Conservation (phyloP, 2,888 invertebrate species). For the Sinodicranocentrus sp. region DNA sequence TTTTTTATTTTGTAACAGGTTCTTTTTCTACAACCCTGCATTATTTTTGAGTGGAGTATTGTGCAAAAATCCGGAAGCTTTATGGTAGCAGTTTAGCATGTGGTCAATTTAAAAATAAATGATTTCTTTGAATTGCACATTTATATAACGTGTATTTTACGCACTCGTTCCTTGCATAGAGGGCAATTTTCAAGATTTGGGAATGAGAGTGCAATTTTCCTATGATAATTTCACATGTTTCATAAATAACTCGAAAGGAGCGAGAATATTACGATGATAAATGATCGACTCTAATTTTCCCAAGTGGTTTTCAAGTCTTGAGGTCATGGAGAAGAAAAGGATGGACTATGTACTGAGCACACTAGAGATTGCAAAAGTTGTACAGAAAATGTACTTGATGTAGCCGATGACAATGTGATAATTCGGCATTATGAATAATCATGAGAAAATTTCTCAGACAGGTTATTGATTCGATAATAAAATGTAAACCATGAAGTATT, state of each 20-base stretch:
- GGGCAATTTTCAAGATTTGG: conserved; percentile 4
- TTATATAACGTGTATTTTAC: conserved; percentile 2
- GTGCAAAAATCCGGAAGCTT: conserved; percentile 41
- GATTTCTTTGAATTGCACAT: conserved; percentile 21
- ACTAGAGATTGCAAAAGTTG: neutral
- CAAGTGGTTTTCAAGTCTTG: conserved; percentile 20
- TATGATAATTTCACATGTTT: neutral
- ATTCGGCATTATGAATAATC: conserved; percentile 19
- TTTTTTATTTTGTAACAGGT: conserved; percentile 17
- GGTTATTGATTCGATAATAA: conserved; percentile 35
- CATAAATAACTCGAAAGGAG: no score
- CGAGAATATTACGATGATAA: no score
- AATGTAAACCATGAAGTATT: conserved; percentile 9
- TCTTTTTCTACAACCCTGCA: neutral
- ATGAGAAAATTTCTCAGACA: conserved; percentile 31
- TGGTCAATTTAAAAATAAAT: conserved; percentile 44
- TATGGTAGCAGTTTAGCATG: conserved; percentile 1
- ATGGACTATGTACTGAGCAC: neutral
- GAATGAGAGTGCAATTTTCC: conserved; percentile 10
- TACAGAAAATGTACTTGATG: neutral
- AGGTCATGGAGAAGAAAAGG: conserved; percentile 30
- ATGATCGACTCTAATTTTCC: no score
- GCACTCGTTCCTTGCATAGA: neutral
- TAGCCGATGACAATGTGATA: conserved; percentile 12
- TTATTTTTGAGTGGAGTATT: conserved; percentile 8